phyloP scores from a whole-genome alignment of 2,888 invertebrate species.

The Drosophila leonis region DNA sequence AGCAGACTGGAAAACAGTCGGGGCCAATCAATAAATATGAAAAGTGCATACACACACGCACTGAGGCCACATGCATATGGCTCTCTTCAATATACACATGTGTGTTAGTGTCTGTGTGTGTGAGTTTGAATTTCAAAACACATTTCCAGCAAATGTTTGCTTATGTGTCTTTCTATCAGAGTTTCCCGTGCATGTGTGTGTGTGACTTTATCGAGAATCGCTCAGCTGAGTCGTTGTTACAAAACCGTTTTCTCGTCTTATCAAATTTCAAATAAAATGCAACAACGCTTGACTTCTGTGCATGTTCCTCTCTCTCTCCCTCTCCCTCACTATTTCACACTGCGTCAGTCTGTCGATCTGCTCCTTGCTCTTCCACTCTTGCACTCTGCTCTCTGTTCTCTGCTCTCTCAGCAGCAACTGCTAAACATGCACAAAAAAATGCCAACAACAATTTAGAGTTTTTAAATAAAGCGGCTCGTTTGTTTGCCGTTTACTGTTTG shows the following conservation, averaged over 20 bases:
- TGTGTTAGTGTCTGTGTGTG: not conserved
- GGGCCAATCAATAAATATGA: slow-evolving; percentile 47
- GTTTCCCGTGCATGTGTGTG: slow-evolving; percentile 18
- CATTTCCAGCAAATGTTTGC: slow-evolving; percentile 49
- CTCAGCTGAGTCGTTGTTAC: slow-evolving; percentile 57
- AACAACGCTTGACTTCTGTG: slow-evolving; percentile 26
- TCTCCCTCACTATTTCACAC: not conserved
- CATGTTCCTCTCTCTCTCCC: not conserved
- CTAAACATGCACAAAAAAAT: slow-evolving; percentile 42
- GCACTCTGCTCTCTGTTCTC: not conserved
- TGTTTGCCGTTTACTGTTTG: slow-evolving; percentile 48
- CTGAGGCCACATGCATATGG: not conserved
- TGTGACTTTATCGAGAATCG: slow-evolving; percentile 59
- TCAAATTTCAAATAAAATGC: slow-evolving; percentile 72
- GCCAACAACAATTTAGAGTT: slow-evolving; percentile 54
- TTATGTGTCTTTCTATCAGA: slow-evolving; percentile 43
- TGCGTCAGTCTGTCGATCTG: not conserved
- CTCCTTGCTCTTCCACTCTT: slow-evolving; percentile 1
- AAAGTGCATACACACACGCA: slow-evolving; percentile 12
- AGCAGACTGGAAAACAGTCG: slow-evolving; percentile 31
- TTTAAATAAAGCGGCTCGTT: slow-evolving; percentile 61
- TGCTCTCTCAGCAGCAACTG: slow-evolving; percentile 7
- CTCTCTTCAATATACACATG: slow-evolving; percentile 3
- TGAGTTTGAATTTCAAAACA: slow-evolving; percentile 41
- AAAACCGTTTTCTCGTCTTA: slow-evolving; percentile 61